Evolutionary conservation across 2,113 vertebrate genomes (phyloP).

Genomic region (Candoia aspera): DNA sequence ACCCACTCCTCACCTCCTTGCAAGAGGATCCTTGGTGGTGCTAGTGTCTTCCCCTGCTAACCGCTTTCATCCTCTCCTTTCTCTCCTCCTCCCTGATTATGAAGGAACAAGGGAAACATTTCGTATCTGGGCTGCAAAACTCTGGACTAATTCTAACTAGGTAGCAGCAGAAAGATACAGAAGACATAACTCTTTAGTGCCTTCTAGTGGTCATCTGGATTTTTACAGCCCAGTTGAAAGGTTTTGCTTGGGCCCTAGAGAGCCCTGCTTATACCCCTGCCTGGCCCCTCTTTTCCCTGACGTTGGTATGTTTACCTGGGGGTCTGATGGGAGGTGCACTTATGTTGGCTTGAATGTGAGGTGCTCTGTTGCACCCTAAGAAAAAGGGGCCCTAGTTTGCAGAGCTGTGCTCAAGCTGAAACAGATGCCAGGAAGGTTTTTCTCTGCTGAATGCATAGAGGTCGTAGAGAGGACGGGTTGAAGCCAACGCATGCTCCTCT

Average conservation of each 20-base stretch:
- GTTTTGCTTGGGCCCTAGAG: not conserved
- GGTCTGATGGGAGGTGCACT: too few relatives aligned
- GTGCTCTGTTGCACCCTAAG: too few relatives aligned
- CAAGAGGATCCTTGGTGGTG: too few relatives aligned
- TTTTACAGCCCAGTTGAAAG: not conserved
- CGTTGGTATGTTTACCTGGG: too few relatives aligned
- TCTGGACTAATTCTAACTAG: not conserved
- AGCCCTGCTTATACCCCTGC: not conserved
- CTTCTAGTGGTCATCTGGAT: not conserved
- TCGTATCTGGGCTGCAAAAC: not conserved
- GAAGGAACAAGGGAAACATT: not conserved
- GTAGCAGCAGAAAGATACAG: not conserved
- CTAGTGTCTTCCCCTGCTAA: not conserved
- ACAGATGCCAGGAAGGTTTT: too few relatives aligned
- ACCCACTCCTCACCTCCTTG: not conserved
- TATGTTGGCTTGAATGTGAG: too few relatives aligned
- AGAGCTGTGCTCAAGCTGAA: too few relatives aligned
- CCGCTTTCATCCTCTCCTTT: not conserved
- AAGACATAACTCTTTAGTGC: not conserved
- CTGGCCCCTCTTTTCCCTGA: not conserved
- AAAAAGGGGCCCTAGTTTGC: too few relatives aligned
- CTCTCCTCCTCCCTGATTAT: not conserved
- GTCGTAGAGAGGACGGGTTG: too few relatives aligned
- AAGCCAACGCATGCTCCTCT: too few relatives aligned
- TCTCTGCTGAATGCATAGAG: too few relatives aligned